A percentile compares a stretch with the other conserved stretches of the same genome.
Evolutionary conservation across 2,113 vertebrate genomes (phyloP).

Genomic region (Procavia capensis): DNA sequence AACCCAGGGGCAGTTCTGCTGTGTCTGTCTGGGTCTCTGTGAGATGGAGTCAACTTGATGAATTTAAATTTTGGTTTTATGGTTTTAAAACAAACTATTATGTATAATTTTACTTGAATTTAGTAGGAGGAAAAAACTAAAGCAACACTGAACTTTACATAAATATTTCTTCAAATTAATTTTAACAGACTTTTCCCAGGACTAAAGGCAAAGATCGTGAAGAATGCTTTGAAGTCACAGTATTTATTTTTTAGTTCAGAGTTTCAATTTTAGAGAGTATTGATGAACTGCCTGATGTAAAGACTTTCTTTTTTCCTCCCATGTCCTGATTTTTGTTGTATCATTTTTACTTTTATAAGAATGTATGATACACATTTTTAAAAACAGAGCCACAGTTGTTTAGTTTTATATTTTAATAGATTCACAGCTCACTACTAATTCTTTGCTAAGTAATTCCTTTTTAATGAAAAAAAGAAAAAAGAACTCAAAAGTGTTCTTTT

Average conservation of each 20-base stretch:
- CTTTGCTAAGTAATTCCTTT: neutral
- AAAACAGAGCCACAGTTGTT: neutral
- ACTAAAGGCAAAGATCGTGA: neutral
- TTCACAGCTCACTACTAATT: neutral
- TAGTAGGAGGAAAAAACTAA: neutral
- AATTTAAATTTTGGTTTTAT: neutral
- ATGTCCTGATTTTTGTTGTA: neutral
- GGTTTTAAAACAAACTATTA: neutral
- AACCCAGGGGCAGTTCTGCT: neutral
- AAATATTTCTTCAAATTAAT: neutral
- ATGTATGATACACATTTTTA: neutral
- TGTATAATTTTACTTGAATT: neutral
- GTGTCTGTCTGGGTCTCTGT: neutral
- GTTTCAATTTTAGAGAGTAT: neutral
- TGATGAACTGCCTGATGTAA: neutral
- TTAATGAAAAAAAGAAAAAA: too few relatives aligned
- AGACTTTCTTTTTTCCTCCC: neutral
- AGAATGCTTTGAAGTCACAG: neutral
- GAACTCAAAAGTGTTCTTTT: neutral
- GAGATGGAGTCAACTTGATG: neutral
- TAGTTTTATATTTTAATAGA: conserved; percentile 33
- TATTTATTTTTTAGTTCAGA: neutral
- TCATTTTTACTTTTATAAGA: neutral
- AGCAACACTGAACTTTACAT: neutral
- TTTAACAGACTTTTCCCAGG: neutral